Percentiles rank a stretch among this genome's conserved stretches.
Conservation (phyloP, 2,113 vertebrate species). For the Hippocampus comes region DNA sequence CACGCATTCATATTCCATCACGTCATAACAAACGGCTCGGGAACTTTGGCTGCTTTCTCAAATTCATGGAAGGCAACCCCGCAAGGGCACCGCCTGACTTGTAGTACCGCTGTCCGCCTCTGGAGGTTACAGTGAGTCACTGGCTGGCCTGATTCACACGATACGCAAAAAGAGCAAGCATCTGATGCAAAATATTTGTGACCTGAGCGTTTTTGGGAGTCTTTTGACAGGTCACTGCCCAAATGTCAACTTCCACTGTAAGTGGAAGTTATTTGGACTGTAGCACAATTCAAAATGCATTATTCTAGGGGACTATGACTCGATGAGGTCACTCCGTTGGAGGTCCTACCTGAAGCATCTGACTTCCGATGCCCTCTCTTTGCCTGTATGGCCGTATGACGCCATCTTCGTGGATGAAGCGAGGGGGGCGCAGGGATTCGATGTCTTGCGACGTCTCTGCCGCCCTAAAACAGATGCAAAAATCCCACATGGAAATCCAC, state of each 20-base stretch:
- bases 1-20: background rate
- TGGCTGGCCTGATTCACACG: background rate
- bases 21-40: background rate
- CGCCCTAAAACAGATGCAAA: conserved; percentile 70
- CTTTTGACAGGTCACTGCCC: background rate
- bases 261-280: too few relatives aligned
- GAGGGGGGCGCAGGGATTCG: conserved; percentile 85
- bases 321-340: too few relatives aligned
- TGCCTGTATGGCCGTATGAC: conserved; percentile 93
- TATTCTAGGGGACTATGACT: background rate
- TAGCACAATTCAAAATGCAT: background rate
- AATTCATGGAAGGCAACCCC: background rate
- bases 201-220: background rate
- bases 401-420: conserved; percentile 92
- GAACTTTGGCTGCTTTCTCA: background rate
- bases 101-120: background rate
- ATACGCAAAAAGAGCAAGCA: background rate
- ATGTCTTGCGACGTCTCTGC: conserved; percentile 87
- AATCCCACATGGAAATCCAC: background rate
- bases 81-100: too few relatives aligned
- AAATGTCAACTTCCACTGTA: too few relatives aligned
- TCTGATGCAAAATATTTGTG: too few relatives aligned
- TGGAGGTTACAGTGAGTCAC: background rate
- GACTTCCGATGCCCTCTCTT: conserved; percentile 89
- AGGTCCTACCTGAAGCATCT: conserved; percentile 89